phyloP scores from a whole-genome alignment of 2,797 vertebrate species.

The Bradypodion ventrale region DNA sequence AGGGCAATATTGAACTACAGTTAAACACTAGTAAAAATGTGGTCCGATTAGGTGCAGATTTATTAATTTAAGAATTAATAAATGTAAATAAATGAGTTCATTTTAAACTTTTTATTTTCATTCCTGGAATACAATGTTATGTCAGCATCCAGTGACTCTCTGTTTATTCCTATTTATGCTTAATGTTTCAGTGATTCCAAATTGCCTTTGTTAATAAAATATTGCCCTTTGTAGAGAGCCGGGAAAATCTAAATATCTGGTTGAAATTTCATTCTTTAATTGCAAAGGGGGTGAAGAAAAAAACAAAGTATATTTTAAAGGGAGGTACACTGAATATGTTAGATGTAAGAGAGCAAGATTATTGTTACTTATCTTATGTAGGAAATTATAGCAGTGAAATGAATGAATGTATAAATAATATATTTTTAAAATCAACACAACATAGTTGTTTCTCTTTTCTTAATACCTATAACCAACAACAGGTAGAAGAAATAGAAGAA shows the following conservation, averaged over 20 bases:
- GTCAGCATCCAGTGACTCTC: conserved; percentile 26
- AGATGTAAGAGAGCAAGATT: background rate
- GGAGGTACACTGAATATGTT: background rate
- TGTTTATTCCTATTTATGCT: conserved; percentile 50
- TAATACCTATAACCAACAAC: background rate
- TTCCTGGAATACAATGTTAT: conserved; percentile 54
- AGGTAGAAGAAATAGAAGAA: background rate
- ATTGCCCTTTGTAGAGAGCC: background rate
- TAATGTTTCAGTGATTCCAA: conserved; percentile 57
- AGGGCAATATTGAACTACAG: conserved; percentile 76
- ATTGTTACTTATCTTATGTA: background rate
- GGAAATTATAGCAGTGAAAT: background rate
- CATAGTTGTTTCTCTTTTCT: background rate
- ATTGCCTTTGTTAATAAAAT: conserved; percentile 41
- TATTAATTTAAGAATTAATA: conserved; percentile 69
- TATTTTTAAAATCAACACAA: background rate
- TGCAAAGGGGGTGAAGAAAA: background rate
- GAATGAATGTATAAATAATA: no score
- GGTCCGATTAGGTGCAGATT: conserved; percentile 48
- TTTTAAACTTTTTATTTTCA: conserved; percentile 47
- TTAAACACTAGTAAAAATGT: conserved; percentile 48
- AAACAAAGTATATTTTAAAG: background rate
- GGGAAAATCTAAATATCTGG: conserved; percentile 1
- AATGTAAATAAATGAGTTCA: conserved; percentile 58
- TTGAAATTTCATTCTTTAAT: background rate